These are phyloP conservation scores for Scaptodrosophila latifasciaeformis DNA, from an alignment of 2,888 invertebrate species.

Conservation along the genomic window DNA sequence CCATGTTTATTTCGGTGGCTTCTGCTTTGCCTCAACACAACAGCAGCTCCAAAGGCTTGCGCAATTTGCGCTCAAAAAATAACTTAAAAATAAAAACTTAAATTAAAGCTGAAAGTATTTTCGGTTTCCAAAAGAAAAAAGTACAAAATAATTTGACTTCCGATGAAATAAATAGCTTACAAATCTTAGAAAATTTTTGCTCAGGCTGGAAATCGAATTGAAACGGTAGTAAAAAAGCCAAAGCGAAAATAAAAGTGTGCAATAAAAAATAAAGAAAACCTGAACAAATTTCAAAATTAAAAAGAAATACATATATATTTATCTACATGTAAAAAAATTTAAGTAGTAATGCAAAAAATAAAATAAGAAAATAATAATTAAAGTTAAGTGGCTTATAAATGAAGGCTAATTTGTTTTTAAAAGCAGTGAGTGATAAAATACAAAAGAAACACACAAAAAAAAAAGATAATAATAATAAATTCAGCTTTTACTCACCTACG, in stretches of 20 bases:
- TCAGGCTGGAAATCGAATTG: constrained; percentile 15
- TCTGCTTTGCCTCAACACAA: constrained; percentile 19
- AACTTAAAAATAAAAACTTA: constrained; percentile 15
- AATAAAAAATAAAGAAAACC: neutral
- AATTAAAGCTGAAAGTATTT: constrained; percentile 9
- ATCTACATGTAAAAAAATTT: too few species aligned
- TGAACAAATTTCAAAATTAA: too few species aligned
- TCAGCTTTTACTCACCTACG: too few species aligned
- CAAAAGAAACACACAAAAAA: too few species aligned
- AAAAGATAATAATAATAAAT: too few species aligned
- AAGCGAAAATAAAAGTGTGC: neutral
- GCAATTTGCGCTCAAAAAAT: constrained; percentile 21
- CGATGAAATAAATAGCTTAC: too few species aligned
- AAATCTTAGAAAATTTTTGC: too few species aligned
- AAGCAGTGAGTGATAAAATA: too few species aligned
- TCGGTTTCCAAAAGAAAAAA: constrained; percentile 8
- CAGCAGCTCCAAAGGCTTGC: constrained; percentile 11
- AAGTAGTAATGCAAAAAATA: too few species aligned
- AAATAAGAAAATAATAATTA: neutral
- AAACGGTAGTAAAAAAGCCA: constrained; percentile 35
- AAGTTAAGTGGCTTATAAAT: neutral
- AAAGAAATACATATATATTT: too few species aligned
- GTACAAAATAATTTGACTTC: too few species aligned
- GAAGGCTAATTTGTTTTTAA: neutral
- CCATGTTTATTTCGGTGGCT: constrained; percentile 49